Percentiles rank a stretch among this genome's conserved stretches.
Conservation (phyloP, 2,797 vertebrate genomes). For the Premnoplex brunnescens region DNA sequence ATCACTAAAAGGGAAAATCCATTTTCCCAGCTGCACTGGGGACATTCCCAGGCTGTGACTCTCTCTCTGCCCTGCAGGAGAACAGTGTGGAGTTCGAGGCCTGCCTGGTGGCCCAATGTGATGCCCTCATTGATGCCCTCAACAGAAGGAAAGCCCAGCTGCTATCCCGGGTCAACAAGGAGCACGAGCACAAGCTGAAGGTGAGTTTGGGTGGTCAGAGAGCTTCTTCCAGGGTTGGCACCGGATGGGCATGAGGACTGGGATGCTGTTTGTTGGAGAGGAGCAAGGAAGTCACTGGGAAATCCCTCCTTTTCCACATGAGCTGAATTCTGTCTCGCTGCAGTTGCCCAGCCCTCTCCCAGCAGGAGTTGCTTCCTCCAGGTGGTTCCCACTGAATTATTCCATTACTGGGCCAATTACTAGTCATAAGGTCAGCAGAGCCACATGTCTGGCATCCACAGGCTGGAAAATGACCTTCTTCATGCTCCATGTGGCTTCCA, state of each 20-base stretch:
- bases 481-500: accelerated
- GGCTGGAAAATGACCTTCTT: background rate
- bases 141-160: slow-evolving; percentile 96
- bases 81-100: slow-evolving; percentile 98
- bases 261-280: background rate
- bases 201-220: slow-evolving; percentile 70
- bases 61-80: slow-evolving; percentile 79
- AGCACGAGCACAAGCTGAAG: slow-evolving; percentile 97
- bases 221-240: background rate
- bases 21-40: background rate
- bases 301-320: accelerated
- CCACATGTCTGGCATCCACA: background rate
- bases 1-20: background rate
- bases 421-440: background rate
- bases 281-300: background rate
- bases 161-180: slow-evolving; percentile 92
- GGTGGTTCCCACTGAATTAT: background rate
- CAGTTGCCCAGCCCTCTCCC: accelerated
- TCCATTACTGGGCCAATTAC: background rate
- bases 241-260: accelerated
- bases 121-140: slow-evolving; percentile 94
- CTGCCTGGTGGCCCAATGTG: slow-evolving; percentile 97
- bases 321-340: background rate
- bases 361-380: background rate
- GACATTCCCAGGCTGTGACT: accelerated